A percentile compares a stretch with the other conserved stretches of the same genome.
Conservation (phyloP, 2,113 vertebrate genomes). For the Paradoxurus hermaphroditus region DNA sequence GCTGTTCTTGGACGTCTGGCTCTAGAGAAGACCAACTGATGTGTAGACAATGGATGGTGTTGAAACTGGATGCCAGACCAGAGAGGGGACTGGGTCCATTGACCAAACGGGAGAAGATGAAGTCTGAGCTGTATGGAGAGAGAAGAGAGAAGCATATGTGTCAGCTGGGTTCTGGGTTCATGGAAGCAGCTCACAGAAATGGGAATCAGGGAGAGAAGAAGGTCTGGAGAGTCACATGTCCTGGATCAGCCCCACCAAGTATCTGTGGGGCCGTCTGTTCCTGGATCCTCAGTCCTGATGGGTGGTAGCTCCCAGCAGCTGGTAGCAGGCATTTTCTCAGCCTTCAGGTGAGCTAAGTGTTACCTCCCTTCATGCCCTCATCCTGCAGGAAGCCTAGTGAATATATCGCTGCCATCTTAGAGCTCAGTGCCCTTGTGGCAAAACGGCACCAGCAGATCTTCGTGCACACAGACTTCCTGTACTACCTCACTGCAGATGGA, state of each 20-base stretch:
- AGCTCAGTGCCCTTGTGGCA: slow-evolving; percentile 86
- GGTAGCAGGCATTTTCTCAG: background rate
- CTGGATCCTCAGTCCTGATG: background rate
- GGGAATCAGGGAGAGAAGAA: background rate
- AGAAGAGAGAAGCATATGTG: no score
- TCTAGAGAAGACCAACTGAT: background rate
- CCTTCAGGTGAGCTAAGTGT: no score
- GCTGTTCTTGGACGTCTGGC: background rate
- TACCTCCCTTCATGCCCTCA: no score
- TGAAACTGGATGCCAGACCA: background rate
- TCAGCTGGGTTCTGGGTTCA: no score
- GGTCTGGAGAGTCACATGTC: background rate
- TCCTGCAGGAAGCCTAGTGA: slow-evolving; percentile 81
- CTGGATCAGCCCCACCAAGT: background rate
- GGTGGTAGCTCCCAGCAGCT: background rate
- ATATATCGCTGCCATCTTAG: slow-evolving; percentile 88
- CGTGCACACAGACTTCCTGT: slow-evolving; percentile 85
- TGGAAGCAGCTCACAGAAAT: no score
- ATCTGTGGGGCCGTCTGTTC: background rate
- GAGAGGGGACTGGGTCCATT: no score
- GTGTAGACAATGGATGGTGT: background rate
- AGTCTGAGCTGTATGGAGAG: no score
- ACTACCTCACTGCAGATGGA: slow-evolving; percentile 81
- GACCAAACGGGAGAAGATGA: no score
- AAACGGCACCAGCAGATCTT: slow-evolving; percentile 73